Conservation (phyloP, 2,113 vertebrate genomes). For the Dasypus novemcinctus region DNA sequence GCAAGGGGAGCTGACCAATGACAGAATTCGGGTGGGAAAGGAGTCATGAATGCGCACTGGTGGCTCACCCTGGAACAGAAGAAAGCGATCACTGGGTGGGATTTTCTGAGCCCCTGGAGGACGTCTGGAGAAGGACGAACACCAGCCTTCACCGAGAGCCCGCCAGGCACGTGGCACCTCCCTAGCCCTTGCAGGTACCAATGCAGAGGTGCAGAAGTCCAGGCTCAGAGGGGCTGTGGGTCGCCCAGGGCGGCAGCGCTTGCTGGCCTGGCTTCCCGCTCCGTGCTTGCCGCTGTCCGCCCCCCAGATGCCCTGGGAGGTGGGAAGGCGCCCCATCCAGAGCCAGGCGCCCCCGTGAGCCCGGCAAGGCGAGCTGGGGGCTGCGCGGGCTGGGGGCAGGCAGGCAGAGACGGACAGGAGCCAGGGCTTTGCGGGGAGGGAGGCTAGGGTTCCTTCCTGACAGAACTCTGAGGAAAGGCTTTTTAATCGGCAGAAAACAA, state of each 20-base stretch:
- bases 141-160: background rate
- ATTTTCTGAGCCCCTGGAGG: background rate
- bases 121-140: background rate
- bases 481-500: constrained; percentile 28
- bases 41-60: background rate
- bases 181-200: no score
- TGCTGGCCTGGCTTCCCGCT: background rate
- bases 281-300: background rate
- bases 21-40: background rate
- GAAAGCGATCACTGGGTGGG: no score
- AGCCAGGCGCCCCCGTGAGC: background rate
- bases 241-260: background rate
- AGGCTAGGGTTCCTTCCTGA: background rate
- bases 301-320: background rate
- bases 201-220: background rate
- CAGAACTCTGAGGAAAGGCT: background rate
- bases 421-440: background rate
- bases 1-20: background rate
- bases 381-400: background rate
- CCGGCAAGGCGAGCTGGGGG: background rate
- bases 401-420: background rate
- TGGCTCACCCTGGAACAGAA: background rate
- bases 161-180: background rate
- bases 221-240: background rate
- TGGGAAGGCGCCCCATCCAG: background rate